Conservation (phyloP, 2,113 vertebrate species). For the Neolamprologus toae region DNA sequence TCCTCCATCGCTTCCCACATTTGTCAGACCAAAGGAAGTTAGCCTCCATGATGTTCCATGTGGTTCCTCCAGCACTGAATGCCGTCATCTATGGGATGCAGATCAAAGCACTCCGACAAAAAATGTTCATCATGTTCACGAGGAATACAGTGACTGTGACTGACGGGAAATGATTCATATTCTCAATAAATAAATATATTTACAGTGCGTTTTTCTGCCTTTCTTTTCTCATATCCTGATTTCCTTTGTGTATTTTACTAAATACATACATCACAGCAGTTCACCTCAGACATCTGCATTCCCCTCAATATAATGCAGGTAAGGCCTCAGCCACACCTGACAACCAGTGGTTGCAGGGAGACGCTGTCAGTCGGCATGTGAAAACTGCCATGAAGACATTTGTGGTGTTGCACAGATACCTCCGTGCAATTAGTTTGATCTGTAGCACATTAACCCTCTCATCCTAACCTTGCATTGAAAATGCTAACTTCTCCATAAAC, state of each 20-base stretch:
- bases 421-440: neutral
- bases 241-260: neutral
- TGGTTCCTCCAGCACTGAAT: conserved; percentile 37
- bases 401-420: neutral
- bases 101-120: conserved; percentile 36
- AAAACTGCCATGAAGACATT: neutral
- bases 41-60: conserved; percentile 8
- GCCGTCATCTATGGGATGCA: conserved; percentile 53
- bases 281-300: neutral
- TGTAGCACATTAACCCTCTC: neutral
- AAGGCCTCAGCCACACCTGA: neutral
- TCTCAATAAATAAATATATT: neutral
- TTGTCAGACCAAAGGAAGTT: conserved; percentile 26
- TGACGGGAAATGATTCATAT: neutral
- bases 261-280: neutral
- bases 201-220: fast-evolving
- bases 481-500: neutral
- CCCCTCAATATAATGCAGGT: neutral
- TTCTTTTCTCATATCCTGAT: neutral
- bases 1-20: conserved; percentile 37
- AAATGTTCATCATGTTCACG: neutral
- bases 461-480: fast-evolving
- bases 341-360: neutral
- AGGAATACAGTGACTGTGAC: neutral
- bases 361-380: neutral